Percentiles rank a stretch among this genome's conserved stretches.
Evolutionary conservation across 1,140 invertebrate species (phyloP).

Genomic region (Drosophila yakuba): DNA sequence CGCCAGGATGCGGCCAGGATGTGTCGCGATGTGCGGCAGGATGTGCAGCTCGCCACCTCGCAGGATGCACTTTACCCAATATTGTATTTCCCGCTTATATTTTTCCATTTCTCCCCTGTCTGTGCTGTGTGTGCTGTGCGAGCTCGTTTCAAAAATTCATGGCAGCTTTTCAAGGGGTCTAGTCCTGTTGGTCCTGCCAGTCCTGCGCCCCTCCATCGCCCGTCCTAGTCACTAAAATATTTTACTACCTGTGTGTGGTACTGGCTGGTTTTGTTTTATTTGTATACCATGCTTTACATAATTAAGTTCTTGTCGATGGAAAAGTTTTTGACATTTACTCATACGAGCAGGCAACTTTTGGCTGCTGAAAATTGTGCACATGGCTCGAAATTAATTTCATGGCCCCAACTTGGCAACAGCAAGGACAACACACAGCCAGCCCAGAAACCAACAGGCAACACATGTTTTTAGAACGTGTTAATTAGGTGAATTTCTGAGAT

Average conservation of each 20-base stretch:
- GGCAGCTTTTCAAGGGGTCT: conserved; percentile 4
- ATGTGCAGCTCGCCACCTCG: conserved; percentile 50
- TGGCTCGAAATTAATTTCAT: conserved; percentile 44
- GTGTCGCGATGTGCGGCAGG: conserved; percentile 32
- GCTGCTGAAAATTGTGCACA: conserved; percentile 26
- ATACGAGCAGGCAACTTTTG: conserved; percentile 31
- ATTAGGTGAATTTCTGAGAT: conserved; percentile 48
- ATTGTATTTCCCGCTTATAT: conserved; percentile 36
- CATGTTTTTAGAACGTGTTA: conserved; percentile 50
- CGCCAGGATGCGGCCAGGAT: conserved; percentile 48
- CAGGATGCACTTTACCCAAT: conserved; percentile 51
- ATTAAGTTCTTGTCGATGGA: conserved; percentile 46
- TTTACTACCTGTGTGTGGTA: background rate
- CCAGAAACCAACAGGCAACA: conserved; percentile 9
- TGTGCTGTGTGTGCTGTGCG: background rate
- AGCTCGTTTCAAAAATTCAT: conserved; percentile 31
- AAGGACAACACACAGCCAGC: conserved; percentile 19
- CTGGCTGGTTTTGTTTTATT: conserved; percentile 16
- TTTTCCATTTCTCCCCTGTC: conserved; percentile 22
- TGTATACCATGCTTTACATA: conserved; percentile 43
- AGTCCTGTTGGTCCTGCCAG: background rate
- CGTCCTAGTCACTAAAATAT: background rate
- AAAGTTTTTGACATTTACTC: conserved; percentile 37
- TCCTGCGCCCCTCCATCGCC: too few species aligned
- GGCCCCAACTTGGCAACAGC: conserved; percentile 16